Conservation (phyloP, 1,140 invertebrate genomes). For the Melipona quadrifasciata region DNA sequence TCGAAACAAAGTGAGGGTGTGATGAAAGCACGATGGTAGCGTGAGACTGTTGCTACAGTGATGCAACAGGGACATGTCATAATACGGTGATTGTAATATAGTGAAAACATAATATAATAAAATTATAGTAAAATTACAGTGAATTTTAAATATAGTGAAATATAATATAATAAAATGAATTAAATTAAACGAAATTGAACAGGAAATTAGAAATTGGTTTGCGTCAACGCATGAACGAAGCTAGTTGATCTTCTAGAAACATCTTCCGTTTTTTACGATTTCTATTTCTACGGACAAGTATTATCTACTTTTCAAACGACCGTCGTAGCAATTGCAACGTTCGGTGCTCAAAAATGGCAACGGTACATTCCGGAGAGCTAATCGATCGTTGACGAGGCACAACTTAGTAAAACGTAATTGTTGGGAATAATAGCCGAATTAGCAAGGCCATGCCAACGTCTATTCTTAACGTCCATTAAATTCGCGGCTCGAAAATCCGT, state of each 20-base stretch:
- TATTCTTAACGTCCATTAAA: constrained; percentile 51
- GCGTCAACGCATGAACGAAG: no score
- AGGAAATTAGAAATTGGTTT: no score
- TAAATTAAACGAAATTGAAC: no score
- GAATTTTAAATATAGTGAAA: no score
- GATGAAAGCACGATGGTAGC: neutral
- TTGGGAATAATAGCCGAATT: constrained; percentile 40
- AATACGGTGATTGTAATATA: no score
- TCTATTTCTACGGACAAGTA: no score
- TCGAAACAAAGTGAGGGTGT: neutral
- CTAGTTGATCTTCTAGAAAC: no score
- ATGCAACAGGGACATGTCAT: neutral
- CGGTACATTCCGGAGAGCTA: neutral
- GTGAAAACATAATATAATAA: no score
- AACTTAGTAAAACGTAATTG: neutral
- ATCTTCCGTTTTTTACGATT: no score
- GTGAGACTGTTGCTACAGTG: neutral
- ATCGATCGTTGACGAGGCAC: neutral
- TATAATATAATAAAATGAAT: no score
- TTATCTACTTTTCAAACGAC: no score
- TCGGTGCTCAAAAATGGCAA: neutral
- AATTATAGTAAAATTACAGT: no score
- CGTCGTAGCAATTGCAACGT: neutral
- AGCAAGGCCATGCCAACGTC: constrained; percentile 41
- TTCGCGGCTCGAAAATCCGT: constrained; percentile 8